Base-by-base conservation (phyloP, 35 echinoderm and acorn worm species). In the Eucidaris tribuloides region DNA sequence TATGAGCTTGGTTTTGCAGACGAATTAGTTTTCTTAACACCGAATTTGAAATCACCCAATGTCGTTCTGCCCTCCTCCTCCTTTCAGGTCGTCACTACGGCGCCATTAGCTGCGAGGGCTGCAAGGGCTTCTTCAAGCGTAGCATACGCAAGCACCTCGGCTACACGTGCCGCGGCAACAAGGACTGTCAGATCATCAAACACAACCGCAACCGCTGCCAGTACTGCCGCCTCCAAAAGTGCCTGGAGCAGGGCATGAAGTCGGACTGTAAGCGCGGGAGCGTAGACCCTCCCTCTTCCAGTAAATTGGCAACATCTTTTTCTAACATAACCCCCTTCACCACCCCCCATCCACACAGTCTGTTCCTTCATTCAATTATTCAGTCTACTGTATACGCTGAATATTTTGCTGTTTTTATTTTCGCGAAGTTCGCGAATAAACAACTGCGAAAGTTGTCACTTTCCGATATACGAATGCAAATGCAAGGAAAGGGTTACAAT, bases 41-140 rank as follows among this genome's bases (percentile, higher is more conserved):
- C n/a, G n/a, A n/a, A n/a, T n/a, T n/a, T n/a, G n/a, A n/a, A n/a
- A n/a, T n/a, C n/a, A n/a, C n/a, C n/a, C n/a, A n/a, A n/a, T n/a
- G n/a, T n/a, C n/a, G n/a, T 32, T 64, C 24, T 64, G 11, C 52
- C 45, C 28, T 25, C 46, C 54, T 56, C 13, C 36, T 22, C 52
- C 62, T 83, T 64, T 17, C 42, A 97, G 96, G 96, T 83, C 96
- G 96, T 19, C 96, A 99, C 71, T 99, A 99, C 70, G 96, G 96
- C 42, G 96, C 90, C 41, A 89, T 99, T 79, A 99, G 96, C 83
- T 99, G 96, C 43, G 96, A 99, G 46, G 96, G 96, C 46, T 99
- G 96, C 74, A 99, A 99, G 46, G 96, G 96, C 18, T 99, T 99
- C 72, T 99, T 99, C 79, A 99, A 99, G 62, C 92, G 96, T 59